These are phyloP conservation scores for Catalaphyllia jardinei DNA, from an alignment of 64 coral and sea anemone species.

Conservation along the genomic window DNA sequence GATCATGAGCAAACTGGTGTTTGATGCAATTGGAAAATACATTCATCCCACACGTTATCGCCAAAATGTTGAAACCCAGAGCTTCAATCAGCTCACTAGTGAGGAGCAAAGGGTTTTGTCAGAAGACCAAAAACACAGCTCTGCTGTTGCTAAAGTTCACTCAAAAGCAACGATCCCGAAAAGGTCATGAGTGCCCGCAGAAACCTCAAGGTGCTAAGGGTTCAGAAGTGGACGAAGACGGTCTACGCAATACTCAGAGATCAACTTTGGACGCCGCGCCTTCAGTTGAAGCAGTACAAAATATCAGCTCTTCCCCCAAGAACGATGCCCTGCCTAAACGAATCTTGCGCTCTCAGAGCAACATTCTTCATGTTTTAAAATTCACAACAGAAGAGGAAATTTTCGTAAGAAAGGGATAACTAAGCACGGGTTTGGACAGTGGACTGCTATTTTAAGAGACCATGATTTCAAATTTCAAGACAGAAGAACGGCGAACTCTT, in stretches of 20 bases:
- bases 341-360: not conserved
- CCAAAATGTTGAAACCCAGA: conserved; percentile 70
- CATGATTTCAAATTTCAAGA: conserved; percentile 38
- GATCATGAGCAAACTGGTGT: conserved; percentile 45
- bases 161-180: conserved; percentile 54
- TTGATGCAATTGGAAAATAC: conserved; percentile 57
- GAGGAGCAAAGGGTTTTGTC: conserved; percentile 48
- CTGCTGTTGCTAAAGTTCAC: conserved; percentile 55
- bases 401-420: conserved; percentile 15
- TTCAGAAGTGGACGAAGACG: conserved; percentile 22
- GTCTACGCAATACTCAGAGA: conserved; percentile 1
- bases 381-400: conserved; percentile 41
- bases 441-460: conserved; percentile 38
- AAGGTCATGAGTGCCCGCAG: conserved; percentile 27
- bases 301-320: not conserved
- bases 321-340: not conserved
- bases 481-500: conserved; percentile 39
- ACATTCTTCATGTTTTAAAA: not conserved
- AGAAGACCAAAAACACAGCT: conserved; percentile 74
- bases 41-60: conserved; percentile 64
- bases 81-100: not conserved
- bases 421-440: conserved; percentile 51
- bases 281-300: not conserved
- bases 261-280: not conserved
- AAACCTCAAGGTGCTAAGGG: conserved; percentile 47